phyloP scores from a whole-genome alignment of 1,140 invertebrate genomes.

The Pomacea maculata region DNA sequence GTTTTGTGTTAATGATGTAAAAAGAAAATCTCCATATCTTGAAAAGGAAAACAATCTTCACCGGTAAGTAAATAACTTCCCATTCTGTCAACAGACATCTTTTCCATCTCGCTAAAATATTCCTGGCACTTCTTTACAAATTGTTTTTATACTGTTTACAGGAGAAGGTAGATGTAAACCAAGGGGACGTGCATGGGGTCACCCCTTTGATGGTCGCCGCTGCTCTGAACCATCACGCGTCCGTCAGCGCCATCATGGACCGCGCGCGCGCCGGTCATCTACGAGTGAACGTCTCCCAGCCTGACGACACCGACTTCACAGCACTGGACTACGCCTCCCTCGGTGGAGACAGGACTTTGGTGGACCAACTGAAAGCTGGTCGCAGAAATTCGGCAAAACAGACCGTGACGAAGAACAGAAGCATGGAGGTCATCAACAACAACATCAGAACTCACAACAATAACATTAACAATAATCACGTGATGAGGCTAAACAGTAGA shows the following conservation, averaged over 20 bases:
- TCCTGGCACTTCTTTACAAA: too few species aligned
- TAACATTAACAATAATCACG: background rate
- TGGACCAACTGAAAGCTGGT: background rate
- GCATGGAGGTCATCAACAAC: slow-evolving; percentile 1
- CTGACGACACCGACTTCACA: slow-evolving; percentile 18
- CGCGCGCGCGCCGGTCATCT: slow-evolving; percentile 4
- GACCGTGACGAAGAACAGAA: background rate
- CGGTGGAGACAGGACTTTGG: background rate
- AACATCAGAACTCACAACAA: background rate
- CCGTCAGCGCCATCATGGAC: slow-evolving; percentile 6
- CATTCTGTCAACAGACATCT: too few species aligned
- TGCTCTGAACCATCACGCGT: slow-evolving; percentile 8
- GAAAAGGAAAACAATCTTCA: too few species aligned
- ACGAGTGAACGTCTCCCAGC: background rate
- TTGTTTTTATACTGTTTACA: background rate
- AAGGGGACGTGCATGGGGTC: slow-evolving; percentile 14
- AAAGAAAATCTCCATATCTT: too few species aligned
- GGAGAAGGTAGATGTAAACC: slow-evolving; percentile 8
- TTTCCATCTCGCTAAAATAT: too few species aligned
- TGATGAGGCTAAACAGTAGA: too few species aligned
- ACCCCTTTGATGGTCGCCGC: slow-evolving; percentile 18
- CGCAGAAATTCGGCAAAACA: background rate
- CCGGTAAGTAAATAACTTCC: too few species aligned
- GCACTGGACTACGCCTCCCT: slow-evolving; percentile 7
- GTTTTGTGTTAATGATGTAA: too few species aligned